phyloP scores from a whole-genome alignment of 2,888 invertebrate genomes.

The Amitus sp. region DNA sequence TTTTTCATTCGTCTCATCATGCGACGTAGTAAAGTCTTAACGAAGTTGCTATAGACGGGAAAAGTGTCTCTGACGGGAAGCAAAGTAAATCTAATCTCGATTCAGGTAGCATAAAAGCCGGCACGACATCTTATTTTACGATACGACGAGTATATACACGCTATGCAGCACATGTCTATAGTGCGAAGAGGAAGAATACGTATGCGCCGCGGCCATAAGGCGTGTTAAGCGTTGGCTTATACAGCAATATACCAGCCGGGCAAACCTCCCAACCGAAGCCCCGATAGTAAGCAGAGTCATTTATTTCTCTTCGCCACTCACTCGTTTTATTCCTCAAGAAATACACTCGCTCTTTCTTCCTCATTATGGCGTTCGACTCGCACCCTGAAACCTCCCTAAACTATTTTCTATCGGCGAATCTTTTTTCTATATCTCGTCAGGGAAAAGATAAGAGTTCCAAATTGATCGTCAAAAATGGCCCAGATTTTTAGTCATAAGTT shows the following conservation, averaged over 20 bases:
- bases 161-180: slow-evolving; percentile 7
- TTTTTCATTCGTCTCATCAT: slow-evolving; percentile 26
- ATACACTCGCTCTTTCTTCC: slow-evolving; percentile 7
- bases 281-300: slow-evolving; percentile 22
- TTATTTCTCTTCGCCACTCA: slow-evolving; percentile 18
- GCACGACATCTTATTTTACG: slow-evolving; percentile 59
- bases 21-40: slow-evolving; percentile 19
- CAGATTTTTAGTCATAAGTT: no score
- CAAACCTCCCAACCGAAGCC: slow-evolving; percentile 25
- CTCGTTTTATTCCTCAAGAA: slow-evolving; percentile 14
- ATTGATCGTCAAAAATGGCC: no score
- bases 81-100: slow-evolving; percentile 62
- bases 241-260: slow-evolving; percentile 38
- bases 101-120: slow-evolving; percentile 57
- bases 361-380: background rate
- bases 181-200: slow-evolving; percentile 16
- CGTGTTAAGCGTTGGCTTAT: slow-evolving; percentile 43
- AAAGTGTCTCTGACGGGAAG: slow-evolving; percentile 45
- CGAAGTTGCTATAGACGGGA: slow-evolving; percentile 22
- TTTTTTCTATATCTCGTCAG: no score
- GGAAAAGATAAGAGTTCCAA: no score
- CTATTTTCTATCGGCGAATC: no score
- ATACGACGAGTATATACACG: slow-evolving; percentile 52
- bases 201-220: slow-evolving; percentile 32
- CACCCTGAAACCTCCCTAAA: no score